phyloP scores from a whole-genome alignment of 35 echinoderm and acorn worm genomes.

The Anneissia japonica region DNA sequence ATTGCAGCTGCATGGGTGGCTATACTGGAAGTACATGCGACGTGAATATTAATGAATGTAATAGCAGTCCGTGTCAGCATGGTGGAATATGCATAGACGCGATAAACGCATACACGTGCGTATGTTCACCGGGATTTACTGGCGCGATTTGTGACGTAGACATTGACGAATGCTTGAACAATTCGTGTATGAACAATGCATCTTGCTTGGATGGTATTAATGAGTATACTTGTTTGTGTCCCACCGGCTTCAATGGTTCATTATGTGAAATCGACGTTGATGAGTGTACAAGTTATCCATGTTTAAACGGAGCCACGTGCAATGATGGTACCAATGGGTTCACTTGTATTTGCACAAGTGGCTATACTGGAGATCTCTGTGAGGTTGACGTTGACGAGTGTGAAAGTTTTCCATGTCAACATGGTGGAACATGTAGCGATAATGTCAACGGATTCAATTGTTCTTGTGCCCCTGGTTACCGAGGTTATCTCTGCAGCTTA shows the following conservation, averaged over 20 bases:
- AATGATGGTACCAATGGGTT: neutral
- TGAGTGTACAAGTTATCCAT: neutral
- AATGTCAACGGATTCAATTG: neutral
- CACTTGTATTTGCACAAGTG: neutral
- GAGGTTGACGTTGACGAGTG: conserved; percentile 1
- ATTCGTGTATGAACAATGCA: neutral
- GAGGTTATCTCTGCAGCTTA: neutral
- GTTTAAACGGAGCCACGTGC: neutral
- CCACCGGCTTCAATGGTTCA: neutral
- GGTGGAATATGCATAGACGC: neutral
- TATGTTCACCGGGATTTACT: neutral
- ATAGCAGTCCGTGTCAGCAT: neutral
- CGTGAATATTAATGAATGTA: neutral
- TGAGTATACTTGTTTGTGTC: neutral
- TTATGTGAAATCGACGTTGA: neutral
- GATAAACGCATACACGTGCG: neutral
- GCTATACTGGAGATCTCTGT: neutral
- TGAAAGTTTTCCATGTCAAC: neutral
- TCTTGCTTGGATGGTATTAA: neutral
- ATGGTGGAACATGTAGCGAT: neutral
- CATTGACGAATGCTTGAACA: neutral
- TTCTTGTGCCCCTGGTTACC: neutral
- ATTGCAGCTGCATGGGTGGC: neutral
- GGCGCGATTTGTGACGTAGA: neutral
- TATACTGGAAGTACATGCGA: neutral